Percentiles rank a stretch among this genome's conserved stretches.
These are phyloP conservation scores for Ceryle rudis DNA, from an alignment of 2,797 vertebrate genomes.

Conservation along the genomic window DNA sequence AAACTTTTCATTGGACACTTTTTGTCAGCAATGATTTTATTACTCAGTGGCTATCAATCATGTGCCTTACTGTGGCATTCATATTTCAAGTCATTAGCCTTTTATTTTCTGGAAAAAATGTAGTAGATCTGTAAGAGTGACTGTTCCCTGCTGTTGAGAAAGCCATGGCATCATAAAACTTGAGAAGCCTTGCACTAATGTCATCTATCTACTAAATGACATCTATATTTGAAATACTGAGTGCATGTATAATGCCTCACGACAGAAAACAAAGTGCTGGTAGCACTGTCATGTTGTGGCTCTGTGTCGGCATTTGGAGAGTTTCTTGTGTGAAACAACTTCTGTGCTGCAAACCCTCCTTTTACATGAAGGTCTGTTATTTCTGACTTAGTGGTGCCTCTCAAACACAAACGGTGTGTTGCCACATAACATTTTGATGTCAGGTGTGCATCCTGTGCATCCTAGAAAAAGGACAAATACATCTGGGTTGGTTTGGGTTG, in stretches of 20 bases:
- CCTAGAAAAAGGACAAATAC: background rate
- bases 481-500: no score
- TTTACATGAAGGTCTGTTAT: background rate
- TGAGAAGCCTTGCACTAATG: slow-evolving; percentile 40
- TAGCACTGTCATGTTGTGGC: background rate
- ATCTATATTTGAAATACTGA: slow-evolving; percentile 8
- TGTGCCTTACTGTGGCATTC: slow-evolving; percentile 31
- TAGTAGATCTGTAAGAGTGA: slow-evolving; percentile 46
- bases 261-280: background rate
- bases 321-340: background rate
- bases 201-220: slow-evolving; percentile 39
- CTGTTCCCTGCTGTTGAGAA: slow-evolving; percentile 40
- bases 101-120: slow-evolving; percentile 59
- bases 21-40: slow-evolving; percentile 67
- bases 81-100: slow-evolving; percentile 60
- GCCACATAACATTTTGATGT: background rate
- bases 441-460: background rate
- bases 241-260: background rate
- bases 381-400: background rate
- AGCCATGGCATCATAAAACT: slow-evolving; percentile 53
- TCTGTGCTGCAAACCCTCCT: background rate
- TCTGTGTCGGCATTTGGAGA: background rate
- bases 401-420: background rate
- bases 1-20: slow-evolving; percentile 49
- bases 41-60: slow-evolving; percentile 59